Conservation (phyloP, 1,140 invertebrate genomes). For the Triops cancriformis region DNA sequence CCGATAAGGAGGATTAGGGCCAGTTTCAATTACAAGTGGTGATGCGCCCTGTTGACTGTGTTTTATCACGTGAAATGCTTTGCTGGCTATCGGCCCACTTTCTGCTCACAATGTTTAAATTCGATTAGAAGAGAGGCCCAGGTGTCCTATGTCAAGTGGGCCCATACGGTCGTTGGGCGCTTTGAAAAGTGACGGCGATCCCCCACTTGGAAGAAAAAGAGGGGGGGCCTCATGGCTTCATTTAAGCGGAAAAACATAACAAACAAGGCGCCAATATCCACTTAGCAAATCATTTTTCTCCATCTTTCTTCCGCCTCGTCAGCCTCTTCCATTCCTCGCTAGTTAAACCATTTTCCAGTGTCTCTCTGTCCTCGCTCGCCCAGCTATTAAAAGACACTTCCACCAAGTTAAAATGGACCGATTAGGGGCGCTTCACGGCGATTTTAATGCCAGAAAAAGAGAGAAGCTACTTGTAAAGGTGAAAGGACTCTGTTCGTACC, state of each 20-base stretch:
- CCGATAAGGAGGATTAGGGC: neutral
- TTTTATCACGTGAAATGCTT: neutral
- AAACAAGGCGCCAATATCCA: neutral
- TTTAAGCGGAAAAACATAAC: neutral
- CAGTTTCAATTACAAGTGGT: neutral
- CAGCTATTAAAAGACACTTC: neutral
- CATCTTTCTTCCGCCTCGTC: neutral
- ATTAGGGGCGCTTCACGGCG: neutral
- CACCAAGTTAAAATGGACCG: neutral
- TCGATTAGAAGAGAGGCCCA: constrained; percentile 3
- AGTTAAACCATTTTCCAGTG: neutral
- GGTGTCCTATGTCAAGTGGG: constrained; percentile 8
- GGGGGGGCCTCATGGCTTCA: neutral
- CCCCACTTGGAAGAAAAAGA: neutral
- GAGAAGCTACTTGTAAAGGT: neutral
- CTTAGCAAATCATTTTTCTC: constrained; percentile 9
- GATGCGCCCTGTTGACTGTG: neutral
- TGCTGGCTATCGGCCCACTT: neutral
- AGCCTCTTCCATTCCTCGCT: neutral
- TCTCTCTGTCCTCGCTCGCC: neutral
- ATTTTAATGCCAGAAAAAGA: neutral
- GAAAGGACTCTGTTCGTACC: neutral
- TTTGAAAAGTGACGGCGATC: neutral
- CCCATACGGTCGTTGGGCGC: neutral
- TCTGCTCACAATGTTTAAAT: neutral